Evolutionary conservation across 2,113 vertebrate species (phyloP), one percentile per base, ranked within the genome.

Genomic region (Aramus guarauna): DNA sequence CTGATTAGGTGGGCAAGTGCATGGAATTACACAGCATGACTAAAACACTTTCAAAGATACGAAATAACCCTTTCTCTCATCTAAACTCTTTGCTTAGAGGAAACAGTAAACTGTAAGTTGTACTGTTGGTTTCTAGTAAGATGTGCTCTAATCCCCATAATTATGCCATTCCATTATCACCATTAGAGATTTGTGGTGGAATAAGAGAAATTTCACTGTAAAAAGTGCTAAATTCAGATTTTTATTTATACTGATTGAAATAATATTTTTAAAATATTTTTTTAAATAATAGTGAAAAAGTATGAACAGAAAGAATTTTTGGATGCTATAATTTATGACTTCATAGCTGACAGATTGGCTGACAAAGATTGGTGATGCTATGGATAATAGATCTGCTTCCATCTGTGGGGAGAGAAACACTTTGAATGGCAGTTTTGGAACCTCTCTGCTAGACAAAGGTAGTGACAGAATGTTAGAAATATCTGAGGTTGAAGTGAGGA

Each of bases 111-210:
- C 93, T 97, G 19, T 66, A 97, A 97, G 62, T 95, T 39, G 23
- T 82, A 67, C 67, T 88, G 90, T 92, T 97, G 97, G 88, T 97
- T 98, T 97, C 85, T 85, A 97, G 90, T 94, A 90, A 98, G 86
- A 92, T 34, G 48, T 60, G 15, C 43, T 93, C 90, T 97, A 92
- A 95, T 97, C 85, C 82, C 90, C 91, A 87, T 90, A 59, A 88
- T 93, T 96, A 96, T 96, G 76, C 81, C 39, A 34, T 97, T 96
- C 81, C 69, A 95, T 77, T 67, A 75, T 83, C 59, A 82, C 69
- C 53, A 60, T 91, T 78, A 87, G 47, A 71, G 47, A 81, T 74
- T 77, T 69, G 53, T 53, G 29, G n/a, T 63, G 7, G 77, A 95
- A 95, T 96, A 97, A 96, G 69, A 97, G 92, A 81, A 96, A 94